These are phyloP conservation scores for Myotis myotis DNA, from an alignment of 2,797 vertebrate species.

Conservation along the genomic window DNA sequence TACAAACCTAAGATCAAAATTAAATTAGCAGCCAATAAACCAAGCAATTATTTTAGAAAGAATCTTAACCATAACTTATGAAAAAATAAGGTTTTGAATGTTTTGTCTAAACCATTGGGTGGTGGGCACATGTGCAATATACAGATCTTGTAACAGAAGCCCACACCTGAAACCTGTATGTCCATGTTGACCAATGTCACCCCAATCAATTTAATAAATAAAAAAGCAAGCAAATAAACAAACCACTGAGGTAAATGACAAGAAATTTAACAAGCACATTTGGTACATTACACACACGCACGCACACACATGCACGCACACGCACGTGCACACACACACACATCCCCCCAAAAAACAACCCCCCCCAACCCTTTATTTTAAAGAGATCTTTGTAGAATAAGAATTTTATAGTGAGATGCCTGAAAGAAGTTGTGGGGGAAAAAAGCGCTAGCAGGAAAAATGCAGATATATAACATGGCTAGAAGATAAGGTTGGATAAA, in stretches of 20 bases:
- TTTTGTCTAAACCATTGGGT: not conserved
- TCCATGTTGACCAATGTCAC: no score
- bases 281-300: not conserved
- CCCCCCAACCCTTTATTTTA: not conserved
- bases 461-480: not conserved
- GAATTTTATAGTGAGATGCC: not conserved
- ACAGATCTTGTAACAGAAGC: no score
- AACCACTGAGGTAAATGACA: not conserved
- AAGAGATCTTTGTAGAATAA: not conserved
- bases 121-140: no score
- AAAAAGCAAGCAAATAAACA: no score
- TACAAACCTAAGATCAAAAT: slow-evolving; percentile 91
- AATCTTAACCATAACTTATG: not conserved
- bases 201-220: no score
- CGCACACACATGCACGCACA: not conserved
- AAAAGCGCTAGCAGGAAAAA: not conserved
- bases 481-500: slow-evolving; percentile 7
- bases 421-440: not conserved
- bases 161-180: no score
- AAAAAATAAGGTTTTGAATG: not conserved
- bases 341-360: not conserved
- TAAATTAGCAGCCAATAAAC: slow-evolving; percentile 45
- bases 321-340: no score
- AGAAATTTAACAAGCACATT: slow-evolving; percentile 22
- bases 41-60: slow-evolving; percentile 19